phyloP scores from a whole-genome alignment of 2,888 invertebrate species.

The Argyresthia albistria region DNA sequence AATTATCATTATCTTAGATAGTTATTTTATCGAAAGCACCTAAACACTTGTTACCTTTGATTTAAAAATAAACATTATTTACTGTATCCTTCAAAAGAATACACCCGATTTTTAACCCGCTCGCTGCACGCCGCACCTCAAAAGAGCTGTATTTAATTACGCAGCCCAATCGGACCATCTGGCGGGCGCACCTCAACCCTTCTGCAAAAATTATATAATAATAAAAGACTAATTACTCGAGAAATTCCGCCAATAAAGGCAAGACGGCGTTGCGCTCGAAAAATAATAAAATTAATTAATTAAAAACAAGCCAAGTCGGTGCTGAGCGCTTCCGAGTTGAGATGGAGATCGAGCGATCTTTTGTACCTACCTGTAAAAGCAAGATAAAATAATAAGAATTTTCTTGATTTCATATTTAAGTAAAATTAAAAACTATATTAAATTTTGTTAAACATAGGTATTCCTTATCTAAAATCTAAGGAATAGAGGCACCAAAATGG shows the following conservation, averaged over 20 bases:
- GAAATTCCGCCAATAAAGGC: slow-evolving; percentile 65
- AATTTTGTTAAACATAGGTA: too few relatives aligned
- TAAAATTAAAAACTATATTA: too few relatives aligned
- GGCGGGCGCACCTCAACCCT: slow-evolving; percentile 43
- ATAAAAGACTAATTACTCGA: slow-evolving; percentile 71
- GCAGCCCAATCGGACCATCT: slow-evolving; percentile 28
- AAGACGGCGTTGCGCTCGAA: slow-evolving; percentile 47
- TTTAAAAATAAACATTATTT: too few relatives aligned
- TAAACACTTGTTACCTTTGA: too few relatives aligned
- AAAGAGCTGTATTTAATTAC: slow-evolving; percentile 34
- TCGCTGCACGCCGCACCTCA: slow-evolving; percentile 14
- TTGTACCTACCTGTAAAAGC: not conserved
- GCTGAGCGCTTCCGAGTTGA: slow-evolving; percentile 1
- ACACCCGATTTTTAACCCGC: too few relatives aligned
- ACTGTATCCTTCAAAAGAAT: too few relatives aligned
- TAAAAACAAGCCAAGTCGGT: slow-evolving; percentile 48
- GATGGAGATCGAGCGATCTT: not conserved
- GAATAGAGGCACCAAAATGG: slow-evolving; percentile 20
- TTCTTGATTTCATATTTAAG: too few relatives aligned
- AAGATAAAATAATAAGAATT: not conserved
- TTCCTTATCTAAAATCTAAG: too few relatives aligned
- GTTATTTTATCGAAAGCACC: too few relatives aligned
- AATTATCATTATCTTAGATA: too few relatives aligned
- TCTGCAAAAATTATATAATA: slow-evolving; percentile 68
- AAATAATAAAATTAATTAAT: slow-evolving; percentile 73